Conservation (phyloP, 2,888 invertebrate species). For the Operophtera brumata region DNA sequence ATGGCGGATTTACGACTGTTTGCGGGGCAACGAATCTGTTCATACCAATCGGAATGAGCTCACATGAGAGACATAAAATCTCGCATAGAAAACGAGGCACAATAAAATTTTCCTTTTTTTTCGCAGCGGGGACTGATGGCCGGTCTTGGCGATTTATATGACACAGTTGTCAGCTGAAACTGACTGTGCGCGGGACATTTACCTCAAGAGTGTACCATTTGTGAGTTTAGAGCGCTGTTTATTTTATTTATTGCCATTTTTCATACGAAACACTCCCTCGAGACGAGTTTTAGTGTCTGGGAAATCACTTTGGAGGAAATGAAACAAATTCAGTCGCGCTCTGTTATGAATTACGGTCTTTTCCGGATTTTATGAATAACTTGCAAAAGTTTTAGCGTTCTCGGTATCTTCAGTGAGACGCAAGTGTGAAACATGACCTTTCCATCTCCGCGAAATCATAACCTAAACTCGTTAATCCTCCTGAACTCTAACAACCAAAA, state of each 20-base stretch:
- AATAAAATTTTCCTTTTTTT: conserved; percentile 59
- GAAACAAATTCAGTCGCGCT: conserved; percentile 27
- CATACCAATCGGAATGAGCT: conserved; percentile 44
- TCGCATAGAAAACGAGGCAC: conserved; percentile 46
- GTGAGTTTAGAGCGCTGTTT: conserved; percentile 34
- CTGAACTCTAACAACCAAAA: conserved; percentile 43
- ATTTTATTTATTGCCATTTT: conserved; percentile 32
- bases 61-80: conserved; percentile 59
- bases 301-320: conserved; percentile 29
- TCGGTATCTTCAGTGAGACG: background rate
- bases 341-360: conserved; percentile 18
- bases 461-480: conserved; percentile 38
- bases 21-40: conserved; percentile 61
- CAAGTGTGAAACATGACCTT: conserved; percentile 9
- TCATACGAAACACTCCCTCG: conserved; percentile 28
- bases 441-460: conserved; percentile 28
- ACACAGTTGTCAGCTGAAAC: conserved; percentile 41
- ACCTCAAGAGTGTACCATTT: conserved; percentile 38
- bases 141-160: conserved; percentile 43
- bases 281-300: conserved; percentile 26
- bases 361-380: conserved; percentile 16
- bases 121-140: conserved; percentile 43
- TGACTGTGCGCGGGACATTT: conserved; percentile 37
- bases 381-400: background rate
- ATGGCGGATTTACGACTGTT: conserved; percentile 69